Evolutionary conservation across 2,113 vertebrate genomes (phyloP).

Genomic region (Sprattus sprattus): DNA sequence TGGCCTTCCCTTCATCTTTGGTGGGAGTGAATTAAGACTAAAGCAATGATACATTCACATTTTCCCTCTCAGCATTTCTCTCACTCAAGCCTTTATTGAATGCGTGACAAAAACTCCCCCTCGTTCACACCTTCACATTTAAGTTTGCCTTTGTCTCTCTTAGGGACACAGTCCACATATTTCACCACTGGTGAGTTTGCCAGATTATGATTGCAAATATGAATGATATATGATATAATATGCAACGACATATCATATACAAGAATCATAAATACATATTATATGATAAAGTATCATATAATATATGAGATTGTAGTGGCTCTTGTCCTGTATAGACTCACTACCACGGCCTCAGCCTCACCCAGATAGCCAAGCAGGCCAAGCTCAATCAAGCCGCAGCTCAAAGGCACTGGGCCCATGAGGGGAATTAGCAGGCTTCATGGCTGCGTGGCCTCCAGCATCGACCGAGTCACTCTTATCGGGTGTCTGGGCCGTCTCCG

Average conservation of each 20-base stretch:
- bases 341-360: neutral
- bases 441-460: neutral
- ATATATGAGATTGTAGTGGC: neutral
- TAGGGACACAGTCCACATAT: neutral
- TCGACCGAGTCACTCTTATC: neutral
- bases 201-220: neutral
- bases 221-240: neutral
- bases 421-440: neutral
- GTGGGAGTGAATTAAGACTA: neutral
- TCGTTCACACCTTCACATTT: neutral
- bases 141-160: neutral
- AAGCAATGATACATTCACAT: neutral
- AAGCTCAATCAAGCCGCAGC: neutral
- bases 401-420: neutral
- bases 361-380: neutral
- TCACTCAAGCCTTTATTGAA: neutral
- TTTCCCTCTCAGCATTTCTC: neutral
- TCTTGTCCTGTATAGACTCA: neutral
- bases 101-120: neutral
- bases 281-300: too few species aligned
- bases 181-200: neutral
- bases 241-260: too few species aligned
- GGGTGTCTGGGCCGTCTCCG: neutral
- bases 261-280: too few species aligned
- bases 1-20: neutral